Conservation (phyloP, 2,888 invertebrate genomes). For the Protonemura montana region DNA sequence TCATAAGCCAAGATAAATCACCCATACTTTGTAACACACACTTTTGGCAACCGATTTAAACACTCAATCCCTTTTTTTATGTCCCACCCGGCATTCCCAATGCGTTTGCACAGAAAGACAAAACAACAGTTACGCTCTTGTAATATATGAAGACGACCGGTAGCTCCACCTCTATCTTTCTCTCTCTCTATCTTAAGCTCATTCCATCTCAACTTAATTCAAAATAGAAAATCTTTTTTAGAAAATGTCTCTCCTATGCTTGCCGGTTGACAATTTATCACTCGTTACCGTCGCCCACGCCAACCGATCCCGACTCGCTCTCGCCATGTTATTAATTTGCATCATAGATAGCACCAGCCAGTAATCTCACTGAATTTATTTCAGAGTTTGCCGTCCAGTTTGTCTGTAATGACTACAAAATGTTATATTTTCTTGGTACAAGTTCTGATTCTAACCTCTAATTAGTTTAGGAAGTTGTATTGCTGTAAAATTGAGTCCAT, state of each 20-base stretch:
- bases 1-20: background rate
- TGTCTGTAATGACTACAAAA: background rate
- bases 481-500: too few relatives aligned
- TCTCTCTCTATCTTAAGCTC: background rate
- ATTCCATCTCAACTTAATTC: background rate
- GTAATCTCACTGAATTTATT: background rate
- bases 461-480: too few relatives aligned
- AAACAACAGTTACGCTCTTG: background rate
- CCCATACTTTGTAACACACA: background rate
- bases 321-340: background rate
- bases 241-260: background rate
- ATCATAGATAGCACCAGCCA: background rate
- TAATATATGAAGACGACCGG: constrained; percentile 13
- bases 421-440: background rate
- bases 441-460: too few relatives aligned
- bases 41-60: constrained; percentile 1
- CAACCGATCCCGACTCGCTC: background rate
- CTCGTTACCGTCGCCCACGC: background rate
- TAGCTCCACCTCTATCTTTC: background rate
- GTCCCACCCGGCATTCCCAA: background rate
- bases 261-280: background rate
- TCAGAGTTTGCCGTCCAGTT: background rate
- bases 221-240: constrained; percentile 12
- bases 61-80: background rate
- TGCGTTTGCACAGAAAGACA: background rate